These are phyloP conservation scores for Myotis pilosus DNA, from an alignment of 2,797 vertebrate species.

Conservation along the genomic window DNA sequence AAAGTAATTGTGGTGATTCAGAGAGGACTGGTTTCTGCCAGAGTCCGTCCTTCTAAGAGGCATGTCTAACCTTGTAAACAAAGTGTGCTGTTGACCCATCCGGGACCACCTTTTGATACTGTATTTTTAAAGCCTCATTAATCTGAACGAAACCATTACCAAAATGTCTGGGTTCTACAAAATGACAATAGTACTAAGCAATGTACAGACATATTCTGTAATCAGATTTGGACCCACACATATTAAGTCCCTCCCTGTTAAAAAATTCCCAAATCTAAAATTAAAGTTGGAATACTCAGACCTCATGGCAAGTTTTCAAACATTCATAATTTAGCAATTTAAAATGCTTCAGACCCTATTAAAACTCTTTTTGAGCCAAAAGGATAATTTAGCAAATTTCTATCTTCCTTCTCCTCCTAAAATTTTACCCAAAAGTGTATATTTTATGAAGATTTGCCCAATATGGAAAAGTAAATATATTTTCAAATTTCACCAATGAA, in stretches of 20 bases:
- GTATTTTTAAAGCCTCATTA: slow-evolving; percentile 31
- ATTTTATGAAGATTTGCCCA: background rate
- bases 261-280: slow-evolving; percentile 61
- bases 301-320: slow-evolving; percentile 37
- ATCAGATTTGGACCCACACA: background rate
- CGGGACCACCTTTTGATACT: background rate
- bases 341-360: slow-evolving; percentile 47
- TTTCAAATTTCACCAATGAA: slow-evolving; percentile 21
- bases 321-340: slow-evolving; percentile 39
- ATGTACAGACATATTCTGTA: background rate
- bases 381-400: slow-evolving; percentile 29
- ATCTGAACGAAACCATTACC: slow-evolving; percentile 12
- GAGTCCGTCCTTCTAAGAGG: background rate
- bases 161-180: slow-evolving; percentile 8
- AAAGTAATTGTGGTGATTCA: background rate
- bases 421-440: background rate
- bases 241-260: slow-evolving; percentile 40
- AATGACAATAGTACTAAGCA: slow-evolving; percentile 9
- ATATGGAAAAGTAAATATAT: slow-evolving; percentile 35
- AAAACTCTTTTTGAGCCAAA: slow-evolving; percentile 47
- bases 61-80: background rate
- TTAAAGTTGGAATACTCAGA: slow-evolving; percentile 45
- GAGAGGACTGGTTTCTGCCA: background rate
- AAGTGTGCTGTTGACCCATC: background rate
- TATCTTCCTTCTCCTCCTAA: background rate